Evolutionary conservation across 2,113 vertebrate genomes (phyloP), one percentile per base, ranked within the genome.

Genomic region (Nerophis lumbriciformis): DNA sequence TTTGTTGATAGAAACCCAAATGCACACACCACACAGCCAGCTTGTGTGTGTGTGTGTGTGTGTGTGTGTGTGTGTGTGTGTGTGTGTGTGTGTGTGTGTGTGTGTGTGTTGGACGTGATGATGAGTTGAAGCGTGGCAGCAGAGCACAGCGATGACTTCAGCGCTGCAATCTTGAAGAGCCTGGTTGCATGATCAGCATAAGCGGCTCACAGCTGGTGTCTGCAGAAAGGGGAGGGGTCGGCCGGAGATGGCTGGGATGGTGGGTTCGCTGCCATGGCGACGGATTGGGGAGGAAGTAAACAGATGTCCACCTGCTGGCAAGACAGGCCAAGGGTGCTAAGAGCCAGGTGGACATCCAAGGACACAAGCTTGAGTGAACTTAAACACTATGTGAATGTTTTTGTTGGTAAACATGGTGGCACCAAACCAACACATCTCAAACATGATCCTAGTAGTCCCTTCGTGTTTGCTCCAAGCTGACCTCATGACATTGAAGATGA

Each of bases 251-350:
- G 58, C 47, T 15, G 55, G 59, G 51, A 9, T n/a, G 4, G 49
- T 35, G 61, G 66, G 13, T 10, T 64, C 69, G 82, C 69, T 72
- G 75, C 77, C 83, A 87, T 88, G 86, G 65, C 68, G 61, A 87
- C 84, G 76, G 84, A 73, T 80, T 71, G 75, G 83, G 78, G 74
- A 85, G 78, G 80, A 87, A 83, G 82, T 86, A 89, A 88, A 88
- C 86, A 89, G 88, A 88, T 87, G 86, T 88, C 85, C 74, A 78
- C 87, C 85, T 83, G 83, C 84, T 88, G 84, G 81, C 82, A 83
- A 87, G 75, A 68, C 76, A 64, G 76, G 63, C 74, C 68, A 57
- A 39, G 72, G 81, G 77, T 68, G 81, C 70, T 54, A 75, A 79
- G 77, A 78, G 82, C 81, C 80, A 83, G 84, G 77, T 83, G 83